Conservation (phyloP, 2,797 vertebrate species). For the Apodemus agrarius region DNA sequence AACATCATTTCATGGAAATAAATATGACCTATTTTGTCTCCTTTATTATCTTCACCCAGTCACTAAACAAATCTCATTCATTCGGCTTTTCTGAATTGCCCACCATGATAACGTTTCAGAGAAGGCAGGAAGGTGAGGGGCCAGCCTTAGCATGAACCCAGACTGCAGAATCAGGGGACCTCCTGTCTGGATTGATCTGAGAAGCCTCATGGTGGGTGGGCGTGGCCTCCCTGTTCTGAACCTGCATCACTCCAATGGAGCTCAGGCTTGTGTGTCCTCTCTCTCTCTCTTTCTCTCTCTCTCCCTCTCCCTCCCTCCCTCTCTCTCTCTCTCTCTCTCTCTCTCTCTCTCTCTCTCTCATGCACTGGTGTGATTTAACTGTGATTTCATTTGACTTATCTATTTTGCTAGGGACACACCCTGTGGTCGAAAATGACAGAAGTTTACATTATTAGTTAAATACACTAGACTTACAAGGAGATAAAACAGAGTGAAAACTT, state of each 20-base stretch:
- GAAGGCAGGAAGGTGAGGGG: not conserved
- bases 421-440: not conserved
- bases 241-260: not conserved
- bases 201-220: not conserved
- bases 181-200: not conserved
- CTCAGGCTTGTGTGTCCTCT: not conserved
- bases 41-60: not conserved
- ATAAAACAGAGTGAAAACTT: not conserved
- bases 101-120: not conserved
- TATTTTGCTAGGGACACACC: not conserved
- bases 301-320: too few species aligned
- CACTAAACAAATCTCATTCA: not conserved
- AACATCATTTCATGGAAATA: not conserved
- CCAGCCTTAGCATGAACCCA: not conserved
- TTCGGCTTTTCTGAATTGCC: not conserved
- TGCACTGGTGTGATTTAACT: conserved; percentile 32
- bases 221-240: not conserved
- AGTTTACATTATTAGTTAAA: conserved; percentile 31
- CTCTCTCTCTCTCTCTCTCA: too few species aligned
- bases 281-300: not conserved
- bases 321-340: too few species aligned
- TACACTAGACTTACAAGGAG: not conserved
- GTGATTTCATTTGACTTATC: conserved; percentile 28
- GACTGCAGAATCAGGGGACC: not conserved
- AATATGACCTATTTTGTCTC: not conserved